Evolutionary conservation across 2,113 vertebrate genomes (phyloP), one percentile per base, ranked within the genome.

Genomic region (Ictalurus furcatus): DNA sequence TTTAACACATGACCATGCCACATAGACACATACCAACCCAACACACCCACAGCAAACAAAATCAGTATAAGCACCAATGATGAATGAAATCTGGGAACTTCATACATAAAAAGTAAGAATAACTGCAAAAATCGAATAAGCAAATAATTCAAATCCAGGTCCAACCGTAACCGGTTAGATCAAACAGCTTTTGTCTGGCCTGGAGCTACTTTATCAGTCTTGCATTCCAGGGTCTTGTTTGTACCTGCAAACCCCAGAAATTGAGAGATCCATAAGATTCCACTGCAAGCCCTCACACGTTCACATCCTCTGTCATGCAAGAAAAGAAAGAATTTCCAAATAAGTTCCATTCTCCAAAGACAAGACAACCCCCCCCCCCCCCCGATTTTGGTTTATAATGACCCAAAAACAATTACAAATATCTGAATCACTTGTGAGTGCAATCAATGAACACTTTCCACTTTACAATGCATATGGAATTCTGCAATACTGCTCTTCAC

Each of bases 171-270:
- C 28, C 16, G 30, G 76, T 80, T 86, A 48, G 52, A n/a, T 90
- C 82, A 87, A 59, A 90, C n/a, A 67, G 81, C 88, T 87, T 87
- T 58, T 58, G 56, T 48, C 80, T 89, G 90, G 85, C 90, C 87
- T 14, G 80, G 74, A 88, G 81, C 74, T 54, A 87, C 87, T 44
- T 89, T 89, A 40, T 87, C 92, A 12, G 88, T 25, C 17, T 81
- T 87, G 13, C 69, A 74, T 87, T 93, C 91, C 89, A 80, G 63
- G 61, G 52, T 87, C 81, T 63, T 88, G 89, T 89, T 89, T 58
- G 79, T 85, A 91, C 92, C 91, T 93, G 91, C 86, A 79, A 65
- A 87, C 40, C 78, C 30, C 58, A 59, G 19, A 84, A 48, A 76
- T 2, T 19, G 34, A 59, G 63, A 86, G 83, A 85, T 79, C 58